A percentile compares a stretch with the other conserved stretches of the same genome.
Conservation (phyloP, 2,797 vertebrate genomes). For the Syncerus caffer region DNA sequence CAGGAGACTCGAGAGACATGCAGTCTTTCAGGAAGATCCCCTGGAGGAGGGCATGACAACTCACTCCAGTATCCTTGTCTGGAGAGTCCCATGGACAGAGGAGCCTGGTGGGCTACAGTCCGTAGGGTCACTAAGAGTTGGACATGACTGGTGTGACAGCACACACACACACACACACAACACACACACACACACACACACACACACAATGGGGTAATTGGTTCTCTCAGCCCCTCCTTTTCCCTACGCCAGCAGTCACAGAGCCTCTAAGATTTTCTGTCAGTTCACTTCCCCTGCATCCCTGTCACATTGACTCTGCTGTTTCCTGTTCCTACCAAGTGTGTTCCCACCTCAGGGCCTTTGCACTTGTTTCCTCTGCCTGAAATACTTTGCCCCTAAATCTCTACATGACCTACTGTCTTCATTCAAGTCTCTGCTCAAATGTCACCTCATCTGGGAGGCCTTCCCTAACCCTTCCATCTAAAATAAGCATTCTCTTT, state of each 20-base stretch:
- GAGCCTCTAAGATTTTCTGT: not conserved
- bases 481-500: not conserved
- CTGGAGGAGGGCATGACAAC: not conserved
- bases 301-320: not conserved
- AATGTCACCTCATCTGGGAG: not conserved
- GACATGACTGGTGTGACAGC: not conserved
- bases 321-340: not conserved
- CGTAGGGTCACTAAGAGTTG: rapidly evolving
- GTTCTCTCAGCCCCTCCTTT: no score
- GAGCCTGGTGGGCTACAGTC: not conserved
- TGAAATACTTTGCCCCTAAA: not conserved
- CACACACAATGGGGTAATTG: rapidly evolving
- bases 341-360: not conserved
- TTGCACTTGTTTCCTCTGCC: not conserved
- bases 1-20: not conserved
- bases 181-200: not conserved
- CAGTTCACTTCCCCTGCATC: not conserved
- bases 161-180: not conserved
- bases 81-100: not conserved
- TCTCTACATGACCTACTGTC: not conserved
- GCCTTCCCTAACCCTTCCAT: not conserved
- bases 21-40: not conserved
- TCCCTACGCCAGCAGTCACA: not conserved
- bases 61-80: not conserved
- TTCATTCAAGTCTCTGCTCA: not conserved